Conservation (phyloP, 1,140 invertebrate species). For the Drosophila aff. region DNA sequence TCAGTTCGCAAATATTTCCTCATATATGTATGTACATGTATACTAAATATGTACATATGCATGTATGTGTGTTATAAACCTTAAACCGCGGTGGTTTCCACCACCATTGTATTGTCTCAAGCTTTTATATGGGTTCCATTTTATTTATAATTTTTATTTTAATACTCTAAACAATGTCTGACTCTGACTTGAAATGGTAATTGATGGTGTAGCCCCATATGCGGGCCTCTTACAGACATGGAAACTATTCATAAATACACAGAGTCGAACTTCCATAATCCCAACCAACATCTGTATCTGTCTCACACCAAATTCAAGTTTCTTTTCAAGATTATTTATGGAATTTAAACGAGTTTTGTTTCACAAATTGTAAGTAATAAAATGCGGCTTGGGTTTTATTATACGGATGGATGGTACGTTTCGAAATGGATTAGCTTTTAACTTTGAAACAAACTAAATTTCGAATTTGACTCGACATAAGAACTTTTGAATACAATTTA, state of each 20-base stretch:
- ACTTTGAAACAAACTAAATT: background rate
- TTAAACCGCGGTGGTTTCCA: conserved; percentile 42
- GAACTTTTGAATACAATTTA: background rate
- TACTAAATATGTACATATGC: background rate
- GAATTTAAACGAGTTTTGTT: conserved; percentile 45
- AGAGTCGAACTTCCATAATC: conserved; percentile 37
- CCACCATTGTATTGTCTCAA: conserved; percentile 46
- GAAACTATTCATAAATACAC: conserved; percentile 46
- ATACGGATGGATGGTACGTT: background rate
- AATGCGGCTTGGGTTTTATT: conserved; percentile 18
- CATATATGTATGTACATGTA: conserved; percentile 15
- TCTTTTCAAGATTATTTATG: conserved; percentile 45
- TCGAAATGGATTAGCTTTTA: background rate
- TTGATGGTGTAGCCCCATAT: conserved; percentile 62
- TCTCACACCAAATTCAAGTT: conserved; percentile 36
- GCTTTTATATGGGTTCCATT: conserved; percentile 78
- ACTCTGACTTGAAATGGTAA: conserved; percentile 65
- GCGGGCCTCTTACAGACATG: conserved; percentile 58
- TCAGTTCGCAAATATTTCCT: conserved; percentile 59
- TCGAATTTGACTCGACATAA: background rate
- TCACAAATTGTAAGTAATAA: conserved; percentile 33
- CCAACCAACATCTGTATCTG: conserved; percentile 29
- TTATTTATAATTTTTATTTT: conserved; percentile 78
- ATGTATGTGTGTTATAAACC: conserved; percentile 28
- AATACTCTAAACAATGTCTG: conserved; percentile 77